Evolutionary conservation across 2,113 vertebrate species (phyloP).

Genomic region (Psittacus erithacus): DNA sequence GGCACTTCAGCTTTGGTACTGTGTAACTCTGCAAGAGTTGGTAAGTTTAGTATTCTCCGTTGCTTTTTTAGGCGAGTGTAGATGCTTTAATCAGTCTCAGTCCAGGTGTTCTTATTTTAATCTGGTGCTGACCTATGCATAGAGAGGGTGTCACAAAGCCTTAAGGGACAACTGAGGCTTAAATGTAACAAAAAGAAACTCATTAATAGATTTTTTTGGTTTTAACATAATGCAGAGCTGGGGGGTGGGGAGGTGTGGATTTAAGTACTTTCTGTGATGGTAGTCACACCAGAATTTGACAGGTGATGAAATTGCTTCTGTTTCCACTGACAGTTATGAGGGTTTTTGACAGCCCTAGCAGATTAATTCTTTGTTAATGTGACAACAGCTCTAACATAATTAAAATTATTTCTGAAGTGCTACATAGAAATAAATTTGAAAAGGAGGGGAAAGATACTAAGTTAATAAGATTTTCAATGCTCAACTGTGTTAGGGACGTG

Average conservation of each 20-base stretch:
- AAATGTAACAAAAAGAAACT: not conserved
- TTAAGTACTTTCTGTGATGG: not conserved
- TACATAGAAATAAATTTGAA: not conserved
- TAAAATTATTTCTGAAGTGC: not conserved
- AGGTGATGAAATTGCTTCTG: not conserved
- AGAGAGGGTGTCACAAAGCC: not conserved
- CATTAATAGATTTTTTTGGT: not conserved
- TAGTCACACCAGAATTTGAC: not conserved
- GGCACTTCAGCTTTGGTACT: not conserved
- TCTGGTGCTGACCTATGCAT: not conserved
- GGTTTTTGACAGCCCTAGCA: not conserved
- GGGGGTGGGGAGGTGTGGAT: too few species aligned
- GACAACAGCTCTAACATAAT: not conserved
- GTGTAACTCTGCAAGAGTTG: not conserved
- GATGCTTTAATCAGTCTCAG: not conserved
- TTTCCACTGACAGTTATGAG: not conserved
- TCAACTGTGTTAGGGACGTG: not conserved
- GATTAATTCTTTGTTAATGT: conserved; percentile 19
- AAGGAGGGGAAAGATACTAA: not conserved
- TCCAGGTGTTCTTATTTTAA: not conserved
- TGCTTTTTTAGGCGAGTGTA: not conserved
- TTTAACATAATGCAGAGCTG: not conserved
- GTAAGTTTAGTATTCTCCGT: not conserved
- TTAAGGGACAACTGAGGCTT: not conserved
- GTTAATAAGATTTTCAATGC: not conserved